phyloP scores from a whole-genome alignment of 1,140 invertebrate genomes.

The Monomorium pharaonis region DNA sequence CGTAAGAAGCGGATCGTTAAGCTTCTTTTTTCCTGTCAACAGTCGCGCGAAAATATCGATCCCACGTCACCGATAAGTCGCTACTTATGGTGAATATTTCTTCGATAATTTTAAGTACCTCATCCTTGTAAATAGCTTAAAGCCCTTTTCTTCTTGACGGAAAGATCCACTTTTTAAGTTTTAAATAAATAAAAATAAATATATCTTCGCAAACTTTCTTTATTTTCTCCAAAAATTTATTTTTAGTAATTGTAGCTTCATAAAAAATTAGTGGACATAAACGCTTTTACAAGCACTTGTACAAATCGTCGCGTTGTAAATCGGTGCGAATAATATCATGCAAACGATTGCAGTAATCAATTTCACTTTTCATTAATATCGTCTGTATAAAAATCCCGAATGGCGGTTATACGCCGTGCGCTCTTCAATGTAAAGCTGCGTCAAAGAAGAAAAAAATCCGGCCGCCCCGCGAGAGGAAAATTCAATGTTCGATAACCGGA shows the following conservation, averaged over 20 bases:
- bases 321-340: background rate
- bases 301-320: background rate
- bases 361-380: constrained; percentile 3
- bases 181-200: background rate
- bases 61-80: background rate
- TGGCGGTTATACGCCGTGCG: background rate
- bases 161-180: background rate
- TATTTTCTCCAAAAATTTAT: background rate
- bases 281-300: background rate
- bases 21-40: constrained; percentile 2
- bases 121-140: too few species aligned
- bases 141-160: background rate
- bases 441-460: constrained; percentile 41
- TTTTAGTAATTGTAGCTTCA: background rate
- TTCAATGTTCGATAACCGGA: constrained; percentile 69
- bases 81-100: background rate
- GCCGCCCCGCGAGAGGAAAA: constrained; percentile 57
- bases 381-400: background rate
- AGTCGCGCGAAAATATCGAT: background rate
- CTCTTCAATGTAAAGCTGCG: background rate
- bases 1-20: constrained; percentile 38
- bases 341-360: constrained; percentile 9
- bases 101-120: background rate
- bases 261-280: background rate
- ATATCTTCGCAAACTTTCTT: background rate